Percentiles rank a stretch among this genome's conserved stretches.
Evolutionary conservation across 2,797 vertebrate species (phyloP).

Genomic region (Amphiprion clarkii): DNA sequence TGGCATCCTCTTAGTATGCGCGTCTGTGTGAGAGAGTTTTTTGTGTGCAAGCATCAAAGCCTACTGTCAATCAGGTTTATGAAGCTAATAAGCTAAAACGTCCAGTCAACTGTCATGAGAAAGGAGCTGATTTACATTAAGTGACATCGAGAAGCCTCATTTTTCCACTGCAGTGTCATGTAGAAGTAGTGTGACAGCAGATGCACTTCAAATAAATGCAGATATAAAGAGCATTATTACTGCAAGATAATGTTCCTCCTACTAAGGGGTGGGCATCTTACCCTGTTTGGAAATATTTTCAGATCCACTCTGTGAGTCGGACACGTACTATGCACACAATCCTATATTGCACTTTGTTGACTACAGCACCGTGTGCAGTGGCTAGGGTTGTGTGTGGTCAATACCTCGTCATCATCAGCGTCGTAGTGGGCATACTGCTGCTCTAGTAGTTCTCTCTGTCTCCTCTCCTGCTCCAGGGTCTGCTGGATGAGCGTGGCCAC

Average conservation of each 20-base stretch:
- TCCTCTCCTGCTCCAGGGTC: constrained; percentile 96
- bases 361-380: background rate
- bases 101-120: constrained; percentile 44
- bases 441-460: constrained; percentile 95
- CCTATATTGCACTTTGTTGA: background rate
- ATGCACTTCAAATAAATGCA: constrained; percentile 27
- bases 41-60: constrained; percentile 44
- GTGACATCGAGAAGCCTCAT: constrained; percentile 42
- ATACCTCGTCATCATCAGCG: constrained; percentile 97
- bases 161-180: constrained; percentile 26
- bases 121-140: constrained; percentile 48
- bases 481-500: constrained; percentile 98
- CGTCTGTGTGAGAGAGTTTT: constrained; percentile 26
- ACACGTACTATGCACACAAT: background rate
- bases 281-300: background rate
- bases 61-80: constrained; percentile 68
- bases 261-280: background rate
- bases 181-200: constrained; percentile 14
- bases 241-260: constrained; percentile 6
- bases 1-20: constrained; percentile 46
- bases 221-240: constrained; percentile 28
- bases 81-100: constrained; percentile 57
- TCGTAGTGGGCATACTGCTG: constrained; percentile 97
- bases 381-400: constrained; percentile 6
- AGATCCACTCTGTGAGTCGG: too few species aligned